Conservation (phyloP, 2,797 vertebrate species). For the Amblyopsis hoosieri region DNA sequence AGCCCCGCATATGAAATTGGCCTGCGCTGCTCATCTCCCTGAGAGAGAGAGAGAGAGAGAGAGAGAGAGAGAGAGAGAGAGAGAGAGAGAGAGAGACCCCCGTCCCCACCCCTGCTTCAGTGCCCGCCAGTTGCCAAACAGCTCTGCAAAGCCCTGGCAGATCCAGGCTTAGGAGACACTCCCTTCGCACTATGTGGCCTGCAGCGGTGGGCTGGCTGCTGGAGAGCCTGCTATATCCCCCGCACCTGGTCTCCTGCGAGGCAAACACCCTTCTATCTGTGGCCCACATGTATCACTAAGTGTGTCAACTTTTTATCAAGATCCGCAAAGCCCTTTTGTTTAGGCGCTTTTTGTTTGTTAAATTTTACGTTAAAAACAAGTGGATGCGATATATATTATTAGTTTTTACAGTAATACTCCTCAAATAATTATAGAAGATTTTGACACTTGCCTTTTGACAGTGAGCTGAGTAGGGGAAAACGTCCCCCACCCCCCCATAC, state of each 20-base stretch:
- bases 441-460: not conserved
- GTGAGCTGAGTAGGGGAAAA: not conserved
- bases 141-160: slow-evolving; percentile 63
- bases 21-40: slow-evolving; percentile 72
- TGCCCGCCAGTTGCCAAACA: slow-evolving; percentile 62
- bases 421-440: no score
- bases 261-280: slow-evolving; percentile 17
- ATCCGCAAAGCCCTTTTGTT: not conserved
- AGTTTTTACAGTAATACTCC: no score
- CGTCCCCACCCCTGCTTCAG: slow-evolving; percentile 3
- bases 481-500: not conserved
- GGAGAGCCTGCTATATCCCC: slow-evolving; percentile 33
- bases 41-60: slow-evolving; percentile 71
- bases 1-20: slow-evolving; percentile 90
- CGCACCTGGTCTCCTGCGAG: slow-evolving; percentile 47
- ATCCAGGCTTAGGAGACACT: slow-evolving; percentile 65
- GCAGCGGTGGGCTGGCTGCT: slow-evolving; percentile 38
- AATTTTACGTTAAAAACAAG: not conserved
- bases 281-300: not conserved
- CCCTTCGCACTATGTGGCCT: slow-evolving; percentile 22
- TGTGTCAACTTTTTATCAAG: slow-evolving; percentile 20
- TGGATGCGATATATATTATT: not conserved
- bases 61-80: no score
- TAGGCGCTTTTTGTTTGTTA: not conserved
- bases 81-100: slow-evolving; percentile 67